These are phyloP conservation scores for Coregonus suidteri DNA, from an alignment of 2,797 vertebrate genomes.

Conservation along the genomic window DNA sequence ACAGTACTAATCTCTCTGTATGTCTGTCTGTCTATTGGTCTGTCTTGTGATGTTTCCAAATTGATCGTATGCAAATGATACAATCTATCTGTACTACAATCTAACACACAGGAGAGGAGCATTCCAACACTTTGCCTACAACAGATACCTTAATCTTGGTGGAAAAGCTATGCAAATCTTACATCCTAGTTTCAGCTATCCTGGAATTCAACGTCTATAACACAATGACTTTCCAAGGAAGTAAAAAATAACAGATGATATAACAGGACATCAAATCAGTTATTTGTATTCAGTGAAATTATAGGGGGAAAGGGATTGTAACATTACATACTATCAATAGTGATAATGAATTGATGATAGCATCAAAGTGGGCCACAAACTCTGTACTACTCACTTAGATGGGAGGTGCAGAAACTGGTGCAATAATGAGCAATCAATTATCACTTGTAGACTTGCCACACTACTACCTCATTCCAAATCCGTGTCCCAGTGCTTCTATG, in stretches of 20 bases:
- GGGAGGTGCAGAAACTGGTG: not conserved
- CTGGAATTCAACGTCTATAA: not conserved
- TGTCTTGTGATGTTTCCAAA: no score
- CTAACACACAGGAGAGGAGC: no score
- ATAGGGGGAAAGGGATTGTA: not conserved
- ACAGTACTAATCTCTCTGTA: no score
- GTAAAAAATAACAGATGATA: not conserved
- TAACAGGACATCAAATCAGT: not conserved
- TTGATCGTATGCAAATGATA: no score
- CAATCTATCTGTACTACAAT: no score
- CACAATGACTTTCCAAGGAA: not conserved
- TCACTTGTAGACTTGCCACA: no score
- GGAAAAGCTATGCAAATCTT: not conserved
- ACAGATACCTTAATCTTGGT: no score
- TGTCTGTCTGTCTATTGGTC: no score
- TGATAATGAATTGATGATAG: not conserved
- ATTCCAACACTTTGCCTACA: no score
- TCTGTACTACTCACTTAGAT: not conserved
- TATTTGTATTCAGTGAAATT: not conserved
- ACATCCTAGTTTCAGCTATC: not conserved
- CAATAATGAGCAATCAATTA: not conserved
- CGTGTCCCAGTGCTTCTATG: no score
- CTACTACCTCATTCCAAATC: no score
- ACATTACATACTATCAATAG: not conserved
- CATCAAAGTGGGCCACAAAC: not conserved